Evolutionary conservation across 2,113 vertebrate species (phyloP).

Genomic region (Anoura caudifer): DNA sequence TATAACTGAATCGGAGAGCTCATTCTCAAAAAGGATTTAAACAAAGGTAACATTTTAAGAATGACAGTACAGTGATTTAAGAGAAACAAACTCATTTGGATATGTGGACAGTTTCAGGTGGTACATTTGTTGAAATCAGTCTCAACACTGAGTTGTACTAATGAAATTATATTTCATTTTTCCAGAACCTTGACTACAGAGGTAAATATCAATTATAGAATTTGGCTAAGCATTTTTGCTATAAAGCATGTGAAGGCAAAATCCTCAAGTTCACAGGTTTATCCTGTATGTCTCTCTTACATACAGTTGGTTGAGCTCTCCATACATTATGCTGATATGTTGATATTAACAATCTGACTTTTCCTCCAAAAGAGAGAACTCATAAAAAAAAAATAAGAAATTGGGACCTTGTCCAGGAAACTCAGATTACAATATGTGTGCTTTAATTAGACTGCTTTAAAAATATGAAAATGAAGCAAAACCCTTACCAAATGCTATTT

Average conservation of each 20-base stretch:
- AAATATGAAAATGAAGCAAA: constrained; percentile 54
- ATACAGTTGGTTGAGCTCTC: neutral
- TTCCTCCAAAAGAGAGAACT: constrained; percentile 11
- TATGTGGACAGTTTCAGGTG: neutral
- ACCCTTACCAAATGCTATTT: constrained; percentile 33
- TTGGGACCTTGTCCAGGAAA: constrained; percentile 40
- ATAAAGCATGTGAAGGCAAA: neutral
- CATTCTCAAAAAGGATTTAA: neutral
- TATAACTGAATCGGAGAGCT: neutral
- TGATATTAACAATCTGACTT: constrained; percentile 32
- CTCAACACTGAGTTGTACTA: neutral
- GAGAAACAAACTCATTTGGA: constrained; percentile 5
- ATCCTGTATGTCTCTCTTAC: neutral
- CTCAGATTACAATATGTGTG: neutral
- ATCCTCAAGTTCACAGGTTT: neutral
- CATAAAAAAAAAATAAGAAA: neutral
- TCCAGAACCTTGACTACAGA: neutral
- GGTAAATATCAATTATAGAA: neutral
- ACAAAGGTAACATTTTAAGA: neutral
- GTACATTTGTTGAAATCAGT: neutral
- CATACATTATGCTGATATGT: neutral
- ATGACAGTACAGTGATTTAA: neutral
- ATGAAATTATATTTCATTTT: neutral
- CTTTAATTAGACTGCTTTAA: constrained; percentile 39
- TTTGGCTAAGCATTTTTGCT: neutral